Base-by-base conservation (phyloP, 2,113 vertebrate genomes). In the Campylomormyrus numenius region DNA sequence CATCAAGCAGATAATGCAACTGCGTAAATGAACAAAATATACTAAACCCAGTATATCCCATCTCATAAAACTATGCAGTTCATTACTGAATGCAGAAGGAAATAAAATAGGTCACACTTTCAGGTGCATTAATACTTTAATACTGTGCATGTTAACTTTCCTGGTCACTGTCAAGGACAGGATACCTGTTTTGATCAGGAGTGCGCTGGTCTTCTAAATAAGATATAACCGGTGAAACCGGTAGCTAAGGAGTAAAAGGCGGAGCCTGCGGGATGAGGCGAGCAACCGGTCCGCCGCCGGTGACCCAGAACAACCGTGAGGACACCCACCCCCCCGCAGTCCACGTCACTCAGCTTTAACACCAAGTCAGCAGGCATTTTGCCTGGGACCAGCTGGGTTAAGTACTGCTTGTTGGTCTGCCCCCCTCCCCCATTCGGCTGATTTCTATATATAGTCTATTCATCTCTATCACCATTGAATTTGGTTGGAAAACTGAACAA, bases 261-360 rank as follows among this genome's bases (percentile, higher is more conserved):
- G 74, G 74, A 80, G 84, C 46, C 53, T 49, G 13, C 1, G n/a
- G 31, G 85, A 35, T 87, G 53, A 46, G 58, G 31, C 45, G 13
- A 80, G 74, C 74, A 39, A 80, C 35, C 83, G 35, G 77, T 15
- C 24, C 27, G 17, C 88, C n/a, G 10, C 83, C 31, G 48, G 35
- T 83, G 48, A 56, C 83, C 84, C 85, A 90, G 84, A 90, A 90
- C 85, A 90, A 46, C 84, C 56, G 80, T 27, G 39, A 53, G 53
- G 48, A 39, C 58, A 66, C 56, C 56, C 77, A 13, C 31, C 45
- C 31, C 89, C 35, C 89, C 80, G 11, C 24, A 31, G 42, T 5
- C 88, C 35, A 80, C 48, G 83, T 90, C 89, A 90, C 89, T 56
- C 80, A 46, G 42, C 21, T 58, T 35, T 45, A 24, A 86, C 89